Evolutionary conservation across 2,888 invertebrate genomes (phyloP), one percentile per base, ranked within the genome.

Genomic region (Elysia crispata): DNA sequence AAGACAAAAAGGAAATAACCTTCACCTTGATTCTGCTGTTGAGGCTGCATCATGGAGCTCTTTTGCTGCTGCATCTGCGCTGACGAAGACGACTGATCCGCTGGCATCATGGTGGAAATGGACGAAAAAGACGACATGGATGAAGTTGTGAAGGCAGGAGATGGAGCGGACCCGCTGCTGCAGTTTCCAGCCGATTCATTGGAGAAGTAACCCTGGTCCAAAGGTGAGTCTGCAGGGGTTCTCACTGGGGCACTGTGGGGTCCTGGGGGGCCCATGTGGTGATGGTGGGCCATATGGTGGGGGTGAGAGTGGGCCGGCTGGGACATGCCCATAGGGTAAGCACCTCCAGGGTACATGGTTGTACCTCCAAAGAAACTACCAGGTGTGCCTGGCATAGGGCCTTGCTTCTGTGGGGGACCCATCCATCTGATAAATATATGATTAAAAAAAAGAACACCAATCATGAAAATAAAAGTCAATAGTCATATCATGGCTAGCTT

Each of bases 191-290:
- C 88, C 3, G 83, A 83, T 41, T 83, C 82, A 69, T 85, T 83
- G 25, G 90, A 90, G 81, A 87, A 89, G 83, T 90, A 90, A 57
- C 90, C 90, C 80, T 87, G 88, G 82, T 90, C 89, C 49, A 89
- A 83, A 6, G 89, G 89, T 23, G 90, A 88, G 74, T 90, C 89
- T 70, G 81, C 81, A 20, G 81, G 83, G 18, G 76, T 73, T 1
- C 76, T 54, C n/a, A 81, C 77, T n/a, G 76, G 28, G 3, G 57
- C 20, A 1, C 41, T 25, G 69, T 74, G 77, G 8, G 79, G 69
- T 5, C 74, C 76, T n/a, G 74, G 20, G 33, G 50, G 75, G 20
- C 66, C 31, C 76, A 80, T 81, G 73, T 76, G 76, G 31, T 30
- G 72, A 5, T 76, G 77, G 69, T 67, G n/a, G 31, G 0, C 25